These are phyloP conservation scores for Operophtera brumata DNA, from an alignment of 2,888 invertebrate genomes.

Conservation along the genomic window DNA sequence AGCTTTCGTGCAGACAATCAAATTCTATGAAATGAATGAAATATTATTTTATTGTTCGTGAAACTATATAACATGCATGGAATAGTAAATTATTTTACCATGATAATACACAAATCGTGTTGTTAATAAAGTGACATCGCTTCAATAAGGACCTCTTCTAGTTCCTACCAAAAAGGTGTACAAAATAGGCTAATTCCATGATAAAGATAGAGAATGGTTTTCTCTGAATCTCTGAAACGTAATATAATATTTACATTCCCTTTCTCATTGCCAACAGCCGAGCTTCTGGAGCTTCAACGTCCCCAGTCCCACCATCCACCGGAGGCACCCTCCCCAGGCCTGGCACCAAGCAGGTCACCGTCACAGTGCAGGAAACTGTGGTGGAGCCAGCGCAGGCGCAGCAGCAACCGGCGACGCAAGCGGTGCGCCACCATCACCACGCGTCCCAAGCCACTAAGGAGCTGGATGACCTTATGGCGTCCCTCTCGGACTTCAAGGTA, in stretches of 20 bases:
- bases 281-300: constrained; percentile 61
- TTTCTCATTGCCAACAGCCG: constrained; percentile 46
- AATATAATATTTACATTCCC: neutral
- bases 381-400: constrained; percentile 73
- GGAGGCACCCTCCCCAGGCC: constrained; percentile 70
- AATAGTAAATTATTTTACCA: too few species aligned
- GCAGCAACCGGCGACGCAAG: constrained; percentile 55
- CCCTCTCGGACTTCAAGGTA: constrained; percentile 97
- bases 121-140: too few species aligned
- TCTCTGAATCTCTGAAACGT: too few species aligned
- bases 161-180: too few species aligned
- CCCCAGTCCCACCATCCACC: constrained; percentile 55
- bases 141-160: too few species aligned
- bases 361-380: constrained; percentile 77
- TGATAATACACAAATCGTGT: too few species aligned
- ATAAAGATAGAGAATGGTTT: too few species aligned
- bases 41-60: too few species aligned
- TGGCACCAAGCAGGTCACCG: constrained; percentile 81
- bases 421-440: constrained; percentile 64
- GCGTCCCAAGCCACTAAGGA: constrained; percentile 96
- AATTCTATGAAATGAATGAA: too few species aligned
- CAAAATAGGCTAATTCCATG: too few species aligned
- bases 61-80: too few species aligned
- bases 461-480: constrained; percentile 97
- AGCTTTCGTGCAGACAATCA: too few species aligned